Base-by-base conservation (phyloP, 1,140 invertebrate species). In the Drosophila kurseongensis region DNA sequence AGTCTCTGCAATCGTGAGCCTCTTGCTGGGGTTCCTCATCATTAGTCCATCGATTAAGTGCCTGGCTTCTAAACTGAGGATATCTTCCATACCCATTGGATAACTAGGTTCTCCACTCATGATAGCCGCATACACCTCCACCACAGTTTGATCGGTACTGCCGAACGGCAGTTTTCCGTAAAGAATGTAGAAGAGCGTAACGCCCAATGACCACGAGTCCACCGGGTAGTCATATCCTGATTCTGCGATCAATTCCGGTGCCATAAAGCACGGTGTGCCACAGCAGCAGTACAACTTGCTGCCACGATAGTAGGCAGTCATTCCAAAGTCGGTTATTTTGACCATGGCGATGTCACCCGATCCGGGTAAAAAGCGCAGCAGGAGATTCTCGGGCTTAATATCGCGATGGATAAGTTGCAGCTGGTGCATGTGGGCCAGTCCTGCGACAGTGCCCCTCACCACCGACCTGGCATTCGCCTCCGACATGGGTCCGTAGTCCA, bases 31-130 rank as follows among this genome's bases (percentile, higher is more conserved):
- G 0, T 23, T 5, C 18, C 47, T 78, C 5, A 29, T n/a, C 0
- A 78, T 23, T 10, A 79, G 44, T 4, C 27, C 41, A 5, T 56
- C 18, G 4, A 78, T 36, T 8, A 51, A 5, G 8, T 51, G 29
- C n/a, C 4, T 14, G 8, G 48, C 48, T 29, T 35, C 29, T 5
- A n/a, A 4, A 10, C 47, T 51, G 4, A 50, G 29, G 29, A 14
- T 8, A 14, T 8, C 29, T 2, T 14, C 4, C 48, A 16, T 16
- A 4, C 29, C n/a, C 29, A 16, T 4, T 1, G 48, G 48, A 51
- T 35, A 51, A 4, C 4, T 14, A 8, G 29, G 48, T 5, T 9
- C 48, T 5, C 48, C n/a, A 2, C 29, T 10, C 48, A 51, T 35
- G 48, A 51, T 35, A 1, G 48, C 29, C 6, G 29, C 48, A 51